Conservation (phyloP, 2,888 invertebrate genomes). For the Eupithecia inturbata region DNA sequence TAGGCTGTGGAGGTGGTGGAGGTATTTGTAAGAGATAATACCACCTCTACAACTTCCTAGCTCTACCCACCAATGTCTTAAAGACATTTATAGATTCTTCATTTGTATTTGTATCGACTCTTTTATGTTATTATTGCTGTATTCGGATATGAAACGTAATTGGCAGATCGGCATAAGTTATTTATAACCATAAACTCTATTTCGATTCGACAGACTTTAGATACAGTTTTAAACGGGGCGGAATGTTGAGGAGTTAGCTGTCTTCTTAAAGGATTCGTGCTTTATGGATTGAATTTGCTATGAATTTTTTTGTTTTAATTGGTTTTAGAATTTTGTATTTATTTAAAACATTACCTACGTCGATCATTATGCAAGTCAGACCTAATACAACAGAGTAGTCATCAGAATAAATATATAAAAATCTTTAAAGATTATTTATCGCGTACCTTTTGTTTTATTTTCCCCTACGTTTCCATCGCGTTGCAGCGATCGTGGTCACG, state of each 20-base stretch:
- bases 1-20: no score
- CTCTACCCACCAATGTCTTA: slow-evolving; percentile 68
- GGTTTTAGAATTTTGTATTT: no score
- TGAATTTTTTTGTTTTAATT: no score
- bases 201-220: slow-evolving; percentile 6
- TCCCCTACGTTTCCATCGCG: no score
- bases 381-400: no score
- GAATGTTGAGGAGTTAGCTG: slow-evolving; percentile 1
- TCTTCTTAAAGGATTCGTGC: slow-evolving; percentile 3
- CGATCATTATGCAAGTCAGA: no score
- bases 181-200: slow-evolving; percentile 23
- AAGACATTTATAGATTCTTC: slow-evolving; percentile 83
- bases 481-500: no score
- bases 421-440: no score
- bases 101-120: slow-evolving; percentile 82
- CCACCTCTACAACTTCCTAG: slow-evolving; percentile 51
- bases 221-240: slow-evolving; percentile 35
- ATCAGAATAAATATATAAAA: no score
- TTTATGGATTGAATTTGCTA: no score
- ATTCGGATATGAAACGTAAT: slow-evolving; percentile 72
- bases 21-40: slow-evolving; percentile 18
- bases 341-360: no score
- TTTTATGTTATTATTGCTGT: slow-evolving; percentile 79
- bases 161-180: slow-evolving; percentile 63
- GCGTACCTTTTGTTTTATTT: no score